Evolutionary conservation across 2,888 invertebrate genomes (phyloP), one percentile per base, ranked within the genome.

Genomic region (Rotaria sp.): DNA sequence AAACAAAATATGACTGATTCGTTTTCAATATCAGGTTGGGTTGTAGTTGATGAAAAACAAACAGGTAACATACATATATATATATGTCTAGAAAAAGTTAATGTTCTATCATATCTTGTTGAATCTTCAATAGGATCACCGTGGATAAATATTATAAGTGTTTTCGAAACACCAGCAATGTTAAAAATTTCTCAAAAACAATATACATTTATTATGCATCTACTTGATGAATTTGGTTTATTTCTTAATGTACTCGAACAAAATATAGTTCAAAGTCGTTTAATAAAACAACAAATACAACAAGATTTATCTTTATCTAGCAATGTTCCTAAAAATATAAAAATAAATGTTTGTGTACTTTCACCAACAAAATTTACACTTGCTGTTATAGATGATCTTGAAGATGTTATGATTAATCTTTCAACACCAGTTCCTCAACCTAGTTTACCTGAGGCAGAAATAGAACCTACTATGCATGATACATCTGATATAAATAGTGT

Each of bases 211-310:
- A 7, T 45, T 15, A 80, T 80, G 45, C 24, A 80, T 45, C 11
- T 80, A 41, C 5, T 80, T 13, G 45, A 80, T 45, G 80, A 80
- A 45, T 3, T 80, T 45, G 80, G 80, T 45, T 45, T 80, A 45
- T 80, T 80, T 80, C 45, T 80, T 26, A 45, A 80, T 80, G 80
- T 80, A 45, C 26, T 80, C 13, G 80, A 80, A 38, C 80, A n/a
- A 80, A 80, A 41, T 15, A 80, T 45, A 45, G 11, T 18, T 26
- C 80, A 80, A 45, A 80, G 80, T 80, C 45, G 45, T 80, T 24
- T 80, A 80, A n/a, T 80, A 26, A n/a, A 45, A 80, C 26, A 45
- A 45, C 26, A 80, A n/a, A 30, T 59, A 30, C 11, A 59, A 59
- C n/a, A n/a, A 59, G 15, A 57, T 10, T 57, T 8, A 30, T 30